Evolutionary conservation across 2,888 invertebrate species (phyloP).

Genomic region (Polyommatus icarus): DNA sequence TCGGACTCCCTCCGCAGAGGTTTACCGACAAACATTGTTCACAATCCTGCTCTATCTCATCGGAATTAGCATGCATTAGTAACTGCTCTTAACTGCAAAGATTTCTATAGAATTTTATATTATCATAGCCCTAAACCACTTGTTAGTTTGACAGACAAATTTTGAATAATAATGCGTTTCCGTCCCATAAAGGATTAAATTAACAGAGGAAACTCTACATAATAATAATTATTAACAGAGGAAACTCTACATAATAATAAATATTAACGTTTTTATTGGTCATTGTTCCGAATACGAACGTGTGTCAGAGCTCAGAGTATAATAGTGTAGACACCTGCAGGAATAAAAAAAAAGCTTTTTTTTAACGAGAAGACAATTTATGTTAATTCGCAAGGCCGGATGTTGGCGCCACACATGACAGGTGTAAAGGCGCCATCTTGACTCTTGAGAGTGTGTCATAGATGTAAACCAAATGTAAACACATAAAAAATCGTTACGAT

Average conservation of each 20-base stretch:
- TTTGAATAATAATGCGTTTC: not conserved
- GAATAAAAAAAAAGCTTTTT: not conserved
- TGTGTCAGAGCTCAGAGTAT: not conserved
- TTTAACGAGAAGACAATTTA: not conserved
- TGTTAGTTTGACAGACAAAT: not conserved
- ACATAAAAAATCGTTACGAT: slow-evolving; percentile 17
- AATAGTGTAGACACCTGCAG: not conserved
- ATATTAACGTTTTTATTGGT: not conserved
- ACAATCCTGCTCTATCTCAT: too few relatives aligned
- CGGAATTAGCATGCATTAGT: too few relatives aligned
- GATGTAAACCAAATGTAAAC: slow-evolving; percentile 11
- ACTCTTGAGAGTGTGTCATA: slow-evolving; percentile 16
- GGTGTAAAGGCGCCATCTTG: slow-evolving; percentile 14
- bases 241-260: not conserved
- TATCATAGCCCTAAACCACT: too few relatives aligned
- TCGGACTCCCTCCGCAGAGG: too few relatives aligned
- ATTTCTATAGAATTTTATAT: too few relatives aligned
- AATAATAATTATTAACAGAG: not conserved
- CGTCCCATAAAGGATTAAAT: not conserved
- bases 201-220: not conserved
- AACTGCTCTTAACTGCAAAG: too few relatives aligned
- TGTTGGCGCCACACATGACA: slow-evolving; percentile 16
- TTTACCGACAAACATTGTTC: too few relatives aligned
- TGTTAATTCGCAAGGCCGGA: slow-evolving; percentile 12
- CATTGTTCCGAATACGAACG: not conserved